Percentiles rank a stretch among this genome's conserved stretches.
phyloP scores from a whole-genome alignment of 2,113 vertebrate species.

The Acrocephalus kingi region DNA sequence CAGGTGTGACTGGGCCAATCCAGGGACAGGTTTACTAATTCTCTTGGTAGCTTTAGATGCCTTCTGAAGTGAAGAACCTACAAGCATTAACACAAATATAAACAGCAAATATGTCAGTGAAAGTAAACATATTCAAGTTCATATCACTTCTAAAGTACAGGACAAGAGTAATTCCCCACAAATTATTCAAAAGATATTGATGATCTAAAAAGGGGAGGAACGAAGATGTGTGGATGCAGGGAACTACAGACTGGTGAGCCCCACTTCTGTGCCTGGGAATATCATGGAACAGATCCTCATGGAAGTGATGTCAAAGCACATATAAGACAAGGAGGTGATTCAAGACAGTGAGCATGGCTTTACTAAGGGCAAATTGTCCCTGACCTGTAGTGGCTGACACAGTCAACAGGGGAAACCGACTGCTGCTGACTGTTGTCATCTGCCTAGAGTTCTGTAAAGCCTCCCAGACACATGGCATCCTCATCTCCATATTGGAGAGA shows the following conservation, averaged over 20 bases:
- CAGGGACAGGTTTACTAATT: slow-evolving; percentile 65
- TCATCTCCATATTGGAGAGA: not conserved
- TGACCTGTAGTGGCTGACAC: not conserved
- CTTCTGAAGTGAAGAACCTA: slow-evolving; percentile 59
- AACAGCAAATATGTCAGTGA: not conserved
- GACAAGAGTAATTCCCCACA: not conserved
- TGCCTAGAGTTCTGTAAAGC: not conserved
- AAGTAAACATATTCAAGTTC: not conserved
- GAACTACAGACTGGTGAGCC: not conserved
- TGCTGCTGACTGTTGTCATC: not conserved
- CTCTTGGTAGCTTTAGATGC: slow-evolving; percentile 31
- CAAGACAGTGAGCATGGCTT: not conserved
- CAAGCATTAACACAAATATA: not conserved
- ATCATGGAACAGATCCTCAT: not conserved
- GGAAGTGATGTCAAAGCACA: not conserved
- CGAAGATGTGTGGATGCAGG: not conserved
- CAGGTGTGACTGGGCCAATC: slow-evolving; percentile 85
- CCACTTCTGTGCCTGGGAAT: not conserved
- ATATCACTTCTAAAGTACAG: not conserved
- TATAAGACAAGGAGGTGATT: not conserved
- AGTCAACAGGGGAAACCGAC: not conserved
- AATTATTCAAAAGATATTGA: not conserved
- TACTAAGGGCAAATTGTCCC: not conserved
- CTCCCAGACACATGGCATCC: not conserved
- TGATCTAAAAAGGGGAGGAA: not conserved